Evolutionary conservation across 2,888 invertebrate genomes (phyloP), one percentile per base, ranked within the genome.

Genomic region (Tiliacea aurago): DNA sequence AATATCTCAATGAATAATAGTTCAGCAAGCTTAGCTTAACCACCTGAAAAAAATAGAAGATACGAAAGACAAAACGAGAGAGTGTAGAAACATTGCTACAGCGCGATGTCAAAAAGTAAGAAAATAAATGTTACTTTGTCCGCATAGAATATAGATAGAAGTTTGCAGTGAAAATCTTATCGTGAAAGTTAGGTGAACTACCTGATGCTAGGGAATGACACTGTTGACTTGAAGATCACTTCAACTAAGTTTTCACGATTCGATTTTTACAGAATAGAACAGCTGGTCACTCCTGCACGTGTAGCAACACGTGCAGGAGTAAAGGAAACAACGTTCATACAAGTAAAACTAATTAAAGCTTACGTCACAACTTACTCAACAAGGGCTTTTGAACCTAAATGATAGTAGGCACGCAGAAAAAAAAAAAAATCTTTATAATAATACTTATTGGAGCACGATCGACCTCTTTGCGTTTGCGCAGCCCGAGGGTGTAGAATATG

Each of bases 391-490:
- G 77, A 86, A 85, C 83, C 68, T 62, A 70, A 76, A 77, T 83
- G 53, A 83, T 86, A 83, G 71, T 78, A 76, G 66, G 33, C 59
- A 66, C 37, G 63, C 45, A 73, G 76, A 78, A 82, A 76, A 77
- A 81, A 75, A 77, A 81, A 84, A 79, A 80, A 84, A 87, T 80
- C 81, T 68, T 80, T 58, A 72, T 84, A 77, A 81, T 85, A 78
- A 74, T 84, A 77, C 83, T 80, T 78, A 86, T 81, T 86, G 81
- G 80, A 84, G 63, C 80, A 85, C 81, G 81, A 81, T 78, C 78
- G 80, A 87, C 86, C 81, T 86, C 81, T 84, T 75, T 83, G 77
- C 83, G 78, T 76, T 67, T 73, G 63, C 76, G 69, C 71, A 76
- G 84, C 86, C 87, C 59, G 68, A 73, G 83, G 85, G 83, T 86